Conservation (phyloP, 2,113 vertebrate genomes). For the Felis chaus region DNA sequence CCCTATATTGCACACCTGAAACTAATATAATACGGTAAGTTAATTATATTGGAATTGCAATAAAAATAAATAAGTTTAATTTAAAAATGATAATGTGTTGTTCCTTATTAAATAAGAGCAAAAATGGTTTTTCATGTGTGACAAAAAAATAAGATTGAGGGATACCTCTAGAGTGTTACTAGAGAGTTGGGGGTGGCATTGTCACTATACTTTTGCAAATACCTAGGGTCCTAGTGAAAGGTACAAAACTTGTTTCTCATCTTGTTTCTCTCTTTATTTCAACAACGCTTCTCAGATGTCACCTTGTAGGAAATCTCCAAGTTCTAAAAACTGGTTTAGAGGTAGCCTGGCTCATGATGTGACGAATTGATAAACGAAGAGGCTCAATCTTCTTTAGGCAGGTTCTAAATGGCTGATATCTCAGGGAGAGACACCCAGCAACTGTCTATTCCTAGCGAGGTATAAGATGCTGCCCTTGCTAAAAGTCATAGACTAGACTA, state of each 20-base stretch:
- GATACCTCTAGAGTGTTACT: background rate
- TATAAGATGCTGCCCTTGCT: background rate
- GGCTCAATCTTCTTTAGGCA: background rate
- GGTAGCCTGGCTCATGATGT: background rate
- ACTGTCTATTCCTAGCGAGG: background rate
- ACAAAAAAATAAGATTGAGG: background rate
- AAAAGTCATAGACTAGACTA: background rate
- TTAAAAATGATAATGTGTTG: background rate
- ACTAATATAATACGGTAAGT: background rate
- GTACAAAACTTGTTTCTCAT: background rate
- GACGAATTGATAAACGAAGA: background rate
- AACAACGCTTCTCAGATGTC: background rate
- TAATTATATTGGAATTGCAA: background rate
- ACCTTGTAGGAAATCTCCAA: background rate
- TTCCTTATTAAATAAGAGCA: slow-evolving; percentile 26
- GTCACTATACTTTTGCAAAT: background rate
- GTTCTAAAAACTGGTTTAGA: background rate
- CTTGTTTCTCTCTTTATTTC: no score
- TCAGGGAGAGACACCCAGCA: background rate
- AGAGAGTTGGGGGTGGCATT: background rate
- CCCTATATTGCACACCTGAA: background rate
- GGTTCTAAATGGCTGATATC: background rate
- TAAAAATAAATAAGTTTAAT: background rate
- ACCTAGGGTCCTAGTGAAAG: background rate
- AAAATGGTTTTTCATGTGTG: background rate